These are phyloP conservation scores for Circaetus gallicus DNA, from an alignment of 2,113 vertebrate genomes.

Conservation along the genomic window DNA sequence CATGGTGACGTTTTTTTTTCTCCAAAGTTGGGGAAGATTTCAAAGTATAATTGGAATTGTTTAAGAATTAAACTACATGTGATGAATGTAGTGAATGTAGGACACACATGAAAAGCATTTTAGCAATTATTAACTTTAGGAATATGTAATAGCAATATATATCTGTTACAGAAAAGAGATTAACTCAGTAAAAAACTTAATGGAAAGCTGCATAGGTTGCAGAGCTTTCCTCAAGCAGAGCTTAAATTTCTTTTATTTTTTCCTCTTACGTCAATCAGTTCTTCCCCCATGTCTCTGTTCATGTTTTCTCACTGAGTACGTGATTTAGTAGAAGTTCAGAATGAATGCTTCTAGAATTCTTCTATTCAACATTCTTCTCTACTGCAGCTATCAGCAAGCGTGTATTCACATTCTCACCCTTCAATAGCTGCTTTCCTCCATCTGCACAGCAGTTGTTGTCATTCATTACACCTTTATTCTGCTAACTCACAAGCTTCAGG, in stretches of 20 bases:
- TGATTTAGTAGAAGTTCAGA: background rate
- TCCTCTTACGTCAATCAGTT: background rate
- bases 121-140: background rate
- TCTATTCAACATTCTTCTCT: background rate
- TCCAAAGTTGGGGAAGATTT: background rate
- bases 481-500: background rate
- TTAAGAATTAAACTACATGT: background rate
- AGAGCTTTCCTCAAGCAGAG: background rate
- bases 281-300: background rate
- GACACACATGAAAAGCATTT: background rate
- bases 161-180: background rate
- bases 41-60: background rate
- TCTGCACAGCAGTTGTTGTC: background rate
- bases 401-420: background rate
- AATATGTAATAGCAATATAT: background rate
- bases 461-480: background rate
- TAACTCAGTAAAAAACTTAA: background rate
- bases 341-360: background rate
- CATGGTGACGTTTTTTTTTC: background rate
- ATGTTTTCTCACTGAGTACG: background rate
- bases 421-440: background rate
- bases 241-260: background rate
- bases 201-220: background rate
- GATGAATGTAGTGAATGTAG: background rate
- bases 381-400: background rate